Percentiles rank a stretch among this genome's conserved stretches.
Evolutionary conservation across 2,888 invertebrate species (phyloP).

Genomic region (Rotaria magnacalcarata): DNA sequence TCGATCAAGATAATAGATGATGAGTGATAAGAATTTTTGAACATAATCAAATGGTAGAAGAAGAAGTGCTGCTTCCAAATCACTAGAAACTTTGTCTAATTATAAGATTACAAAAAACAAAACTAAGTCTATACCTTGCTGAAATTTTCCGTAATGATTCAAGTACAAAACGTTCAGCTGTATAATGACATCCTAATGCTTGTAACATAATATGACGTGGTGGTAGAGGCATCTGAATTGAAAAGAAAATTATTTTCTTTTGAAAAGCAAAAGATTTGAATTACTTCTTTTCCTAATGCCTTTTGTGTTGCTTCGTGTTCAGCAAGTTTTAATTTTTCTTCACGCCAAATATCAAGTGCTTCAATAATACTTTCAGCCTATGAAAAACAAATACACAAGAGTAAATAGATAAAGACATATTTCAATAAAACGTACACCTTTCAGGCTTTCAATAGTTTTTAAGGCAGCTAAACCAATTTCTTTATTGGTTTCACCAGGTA

Average conservation of each 20-base stretch:
- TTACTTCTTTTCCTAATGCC: slow-evolving; percentile 50
- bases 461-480: slow-evolving; percentile 77
- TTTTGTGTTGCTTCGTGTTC: slow-evolving; percentile 62
- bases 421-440: slow-evolving; percentile 67
- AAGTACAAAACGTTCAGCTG: slow-evolving; percentile 74
- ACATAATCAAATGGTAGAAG: slow-evolving; percentile 78
- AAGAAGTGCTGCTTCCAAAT: slow-evolving; percentile 81
- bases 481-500: slow-evolving; percentile 66
- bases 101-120: no score
- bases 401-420: slow-evolving; percentile 28
- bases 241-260: not conserved
- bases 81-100: slow-evolving; percentile 64
- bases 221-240: slow-evolving; percentile 61
- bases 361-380: slow-evolving; percentile 84
- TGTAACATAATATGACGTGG: slow-evolving; percentile 74
- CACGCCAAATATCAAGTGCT: slow-evolving; percentile 71
- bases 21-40: slow-evolving; percentile 70
- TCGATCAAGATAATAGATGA: slow-evolving; percentile 69
- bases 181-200: slow-evolving; percentile 69
- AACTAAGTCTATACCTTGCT: slow-evolving; percentile 66
- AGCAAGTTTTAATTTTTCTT: slow-evolving; percentile 60
- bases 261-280: slow-evolving; percentile 17
- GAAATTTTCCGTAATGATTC: slow-evolving; percentile 74
- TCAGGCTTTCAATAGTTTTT: slow-evolving; percentile 80
- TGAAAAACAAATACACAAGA: slow-evolving; percentile 42